A percentile compares a stretch with the other conserved stretches of the same genome.
Conservation (phyloP, 2,797 vertebrate species). For the Sebastes matsubarae region DNA sequence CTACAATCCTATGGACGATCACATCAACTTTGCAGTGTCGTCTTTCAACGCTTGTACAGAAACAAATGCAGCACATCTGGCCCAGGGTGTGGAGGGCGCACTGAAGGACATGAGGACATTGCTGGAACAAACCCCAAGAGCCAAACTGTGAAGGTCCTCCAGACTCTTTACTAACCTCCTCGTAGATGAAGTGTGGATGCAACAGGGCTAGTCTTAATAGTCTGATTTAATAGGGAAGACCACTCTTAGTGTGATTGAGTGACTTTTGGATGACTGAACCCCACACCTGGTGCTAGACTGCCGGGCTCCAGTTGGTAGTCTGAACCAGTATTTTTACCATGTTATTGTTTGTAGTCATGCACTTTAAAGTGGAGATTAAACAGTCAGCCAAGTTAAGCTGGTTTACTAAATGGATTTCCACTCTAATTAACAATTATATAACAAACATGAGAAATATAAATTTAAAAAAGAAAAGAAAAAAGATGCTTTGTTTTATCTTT, state of each 20-base stretch:
- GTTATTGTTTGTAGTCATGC: neutral
- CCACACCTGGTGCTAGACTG: neutral
- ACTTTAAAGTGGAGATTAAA: neutral
- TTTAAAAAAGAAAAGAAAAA: neutral
- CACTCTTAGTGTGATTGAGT: neutral
- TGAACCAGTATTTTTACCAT: neutral
- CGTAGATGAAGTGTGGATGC: neutral
- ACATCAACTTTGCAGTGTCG: conserved; percentile 94
- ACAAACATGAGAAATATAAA: neutral
- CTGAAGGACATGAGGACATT: conserved; percentile 90
- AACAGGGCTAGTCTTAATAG: neutral
- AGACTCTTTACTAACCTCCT: neutral
- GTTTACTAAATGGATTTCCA: neutral
- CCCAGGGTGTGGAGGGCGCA: conserved; percentile 83
- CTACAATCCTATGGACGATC: conserved; percentile 94
- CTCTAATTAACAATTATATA: neutral
- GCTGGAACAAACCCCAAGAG: conserved; percentile 85
- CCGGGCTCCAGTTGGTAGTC: neutral
- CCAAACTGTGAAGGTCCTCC: conserved; percentile 85
- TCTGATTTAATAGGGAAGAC: neutral
- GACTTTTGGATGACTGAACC: neutral
- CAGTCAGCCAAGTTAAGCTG: neutral
- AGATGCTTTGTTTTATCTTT: neutral
- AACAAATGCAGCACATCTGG: conserved; percentile 84
- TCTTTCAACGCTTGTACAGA: conserved; percentile 93